Evolutionary conservation across 30 jellyfish, hydroid and myxozoan genomes (phyloP).

Genomic region (Aurelia sp.): DNA sequence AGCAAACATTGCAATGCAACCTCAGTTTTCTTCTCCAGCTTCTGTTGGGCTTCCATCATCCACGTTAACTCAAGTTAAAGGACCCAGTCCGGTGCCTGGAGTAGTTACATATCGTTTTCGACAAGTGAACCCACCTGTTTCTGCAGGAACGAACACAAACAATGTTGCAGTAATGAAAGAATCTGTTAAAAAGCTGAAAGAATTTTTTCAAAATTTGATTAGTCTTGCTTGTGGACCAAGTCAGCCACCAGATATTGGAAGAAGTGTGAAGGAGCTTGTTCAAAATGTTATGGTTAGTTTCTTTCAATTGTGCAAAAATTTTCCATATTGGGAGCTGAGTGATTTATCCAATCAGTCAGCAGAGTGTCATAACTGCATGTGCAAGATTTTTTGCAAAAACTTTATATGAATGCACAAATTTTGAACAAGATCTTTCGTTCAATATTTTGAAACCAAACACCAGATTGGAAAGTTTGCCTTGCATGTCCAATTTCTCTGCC

Average conservation of each 20-base stretch:
- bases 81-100: slow-evolving; percentile 89
- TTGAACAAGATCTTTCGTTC: background rate
- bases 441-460: too few relatives aligned
- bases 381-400: too few relatives aligned
- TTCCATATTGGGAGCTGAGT: background rate
- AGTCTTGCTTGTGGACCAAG: slow-evolving; percentile 98
- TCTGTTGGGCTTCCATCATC: slow-evolving; percentile 70
- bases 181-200: slow-evolving; percentile 94
- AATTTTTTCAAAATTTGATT: slow-evolving; percentile 94
- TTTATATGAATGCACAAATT: too few relatives aligned
- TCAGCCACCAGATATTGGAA: slow-evolving; percentile 98
- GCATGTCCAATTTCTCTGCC: too few relatives aligned
- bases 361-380: too few relatives aligned
- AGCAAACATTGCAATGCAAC: slow-evolving; percentile 60
- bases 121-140: slow-evolving; percentile 72
- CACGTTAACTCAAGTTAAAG: slow-evolving; percentile 81
- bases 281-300: slow-evolving; percentile 95
- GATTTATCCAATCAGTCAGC: background rate
- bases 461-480: too few relatives aligned
- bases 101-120: slow-evolving; percentile 95
- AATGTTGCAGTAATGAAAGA: slow-evolving; percentile 88
- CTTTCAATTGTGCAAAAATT: background rate
- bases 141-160: slow-evolving; percentile 22
- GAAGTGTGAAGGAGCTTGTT: slow-evolving; percentile 95
- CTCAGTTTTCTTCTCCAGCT: slow-evolving; percentile 55